These are phyloP conservation scores for Tetragnatha versicolor DNA, from an alignment of 1,140 invertebrate genomes.

Conservation along the genomic window DNA sequence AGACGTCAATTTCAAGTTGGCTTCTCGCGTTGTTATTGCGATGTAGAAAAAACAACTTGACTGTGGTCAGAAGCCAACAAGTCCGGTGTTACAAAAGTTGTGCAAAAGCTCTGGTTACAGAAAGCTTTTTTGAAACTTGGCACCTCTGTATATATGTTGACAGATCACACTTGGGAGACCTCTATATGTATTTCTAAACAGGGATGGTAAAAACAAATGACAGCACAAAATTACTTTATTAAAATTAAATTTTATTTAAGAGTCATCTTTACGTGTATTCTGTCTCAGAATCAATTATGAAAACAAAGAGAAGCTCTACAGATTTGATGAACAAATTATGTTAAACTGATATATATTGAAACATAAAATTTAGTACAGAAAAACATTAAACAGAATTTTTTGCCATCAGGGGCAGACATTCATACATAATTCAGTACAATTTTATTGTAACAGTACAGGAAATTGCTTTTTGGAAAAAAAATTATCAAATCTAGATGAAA, in stretches of 20 bases:
- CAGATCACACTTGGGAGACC: too few species aligned
- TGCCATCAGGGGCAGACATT: not conserved
- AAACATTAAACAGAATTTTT: not conserved
- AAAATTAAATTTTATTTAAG: conserved; percentile 43
- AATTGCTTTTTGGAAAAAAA: not conserved
- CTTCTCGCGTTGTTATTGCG: too few species aligned
- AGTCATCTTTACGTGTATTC: conserved; percentile 10
- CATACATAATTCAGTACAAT: not conserved
- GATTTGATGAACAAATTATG: conserved; percentile 12
- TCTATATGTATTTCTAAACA: too few species aligned
- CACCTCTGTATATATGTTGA: too few species aligned
- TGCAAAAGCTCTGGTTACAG: too few species aligned
- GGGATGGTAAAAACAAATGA: not conserved
- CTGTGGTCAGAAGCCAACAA: too few species aligned
- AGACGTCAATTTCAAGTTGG: too few species aligned
- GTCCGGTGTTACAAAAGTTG: too few species aligned
- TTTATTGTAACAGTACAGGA: not conserved
- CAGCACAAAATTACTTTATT: conserved; percentile 17
- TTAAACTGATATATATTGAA: conserved; percentile 1
- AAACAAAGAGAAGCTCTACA: conserved; percentile 30
- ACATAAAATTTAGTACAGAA: conserved; percentile 10
- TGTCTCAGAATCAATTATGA: conserved; percentile 16
- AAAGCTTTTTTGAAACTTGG: too few species aligned
- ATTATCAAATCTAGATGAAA: conserved; percentile 17
- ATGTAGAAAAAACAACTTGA: too few species aligned